phyloP scores from a whole-genome alignment of 2,797 vertebrate genomes.

The Dendrocincla fuliginosa region DNA sequence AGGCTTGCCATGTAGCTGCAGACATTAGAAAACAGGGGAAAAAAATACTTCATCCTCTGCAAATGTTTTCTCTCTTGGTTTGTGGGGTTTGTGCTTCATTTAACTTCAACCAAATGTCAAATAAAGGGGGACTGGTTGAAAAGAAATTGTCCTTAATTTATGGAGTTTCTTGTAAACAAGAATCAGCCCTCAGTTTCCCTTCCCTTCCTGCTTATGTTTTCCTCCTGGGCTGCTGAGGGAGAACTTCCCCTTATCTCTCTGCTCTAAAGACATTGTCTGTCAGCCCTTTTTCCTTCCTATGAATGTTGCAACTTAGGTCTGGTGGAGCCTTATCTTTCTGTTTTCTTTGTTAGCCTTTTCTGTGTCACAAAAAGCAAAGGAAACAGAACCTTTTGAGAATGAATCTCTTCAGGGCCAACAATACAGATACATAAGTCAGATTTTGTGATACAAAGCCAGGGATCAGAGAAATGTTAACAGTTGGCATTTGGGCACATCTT shows the following conservation, averaged over 20 bases:
- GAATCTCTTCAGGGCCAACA: not conserved
- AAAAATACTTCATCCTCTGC: conserved; percentile 48
- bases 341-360: not conserved
- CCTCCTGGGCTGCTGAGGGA: not conserved
- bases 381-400: not conserved
- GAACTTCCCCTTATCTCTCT: conserved; percentile 3
- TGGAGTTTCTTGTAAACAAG: conserved; percentile 22
- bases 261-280: not conserved
- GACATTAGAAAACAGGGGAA: conserved; percentile 29
- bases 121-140: not conserved
- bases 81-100: not conserved
- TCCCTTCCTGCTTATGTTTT: conserved; percentile 50
- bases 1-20: conserved; percentile 16
- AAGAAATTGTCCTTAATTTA: conserved; percentile 14
- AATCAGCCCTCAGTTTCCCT: not conserved
- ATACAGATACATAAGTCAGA: not conserved
- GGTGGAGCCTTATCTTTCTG: not conserved
- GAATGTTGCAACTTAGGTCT: not conserved
- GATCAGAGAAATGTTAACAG: not conserved
- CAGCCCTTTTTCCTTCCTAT: conserved; percentile 1
- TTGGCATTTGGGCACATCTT: not conserved
- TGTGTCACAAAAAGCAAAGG: not conserved
- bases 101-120: conserved; percentile 32
- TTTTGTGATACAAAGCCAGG: not conserved
- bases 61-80: conserved; percentile 2